phyloP scores from a whole-genome alignment of 1,140 invertebrate species.

The Pantala flavescens region DNA sequence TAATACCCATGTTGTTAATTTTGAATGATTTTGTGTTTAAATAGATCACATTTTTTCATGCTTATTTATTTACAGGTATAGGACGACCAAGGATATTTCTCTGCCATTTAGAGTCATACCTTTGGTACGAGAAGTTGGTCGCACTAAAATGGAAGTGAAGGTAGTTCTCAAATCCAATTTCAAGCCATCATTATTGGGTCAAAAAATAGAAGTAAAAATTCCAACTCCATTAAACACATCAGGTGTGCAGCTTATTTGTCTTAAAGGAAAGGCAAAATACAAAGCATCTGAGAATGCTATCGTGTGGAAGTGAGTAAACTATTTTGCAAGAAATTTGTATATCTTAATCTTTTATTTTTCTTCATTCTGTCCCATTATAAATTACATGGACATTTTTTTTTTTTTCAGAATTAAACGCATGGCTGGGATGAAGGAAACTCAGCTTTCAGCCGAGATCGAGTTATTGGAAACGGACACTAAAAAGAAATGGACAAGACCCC shows the following conservation, averaged over 20 bases:
- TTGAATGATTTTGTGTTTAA: too few relatives aligned
- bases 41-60: too few relatives aligned
- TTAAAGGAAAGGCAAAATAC: constrained; percentile 99
- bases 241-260: constrained; percentile 95
- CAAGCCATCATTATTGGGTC: constrained; percentile 93
- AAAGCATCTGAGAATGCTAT: constrained; percentile 99
- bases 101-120: constrained; percentile 98
- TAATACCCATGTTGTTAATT: too few relatives aligned
- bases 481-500: constrained; percentile 99
- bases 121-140: constrained; percentile 91
- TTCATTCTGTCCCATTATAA: constrained; percentile 14
- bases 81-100: constrained; percentile 99
- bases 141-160: constrained; percentile 99
- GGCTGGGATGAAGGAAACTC: constrained; percentile 99
- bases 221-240: constrained; percentile 98
- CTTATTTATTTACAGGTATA: constrained; percentile 60
- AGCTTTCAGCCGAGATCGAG: constrained; percentile 98
- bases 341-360: background rate
- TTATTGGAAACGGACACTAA: constrained; percentile 97
- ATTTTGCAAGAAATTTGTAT: constrained; percentile 19
- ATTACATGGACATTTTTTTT: constrained; percentile 20
- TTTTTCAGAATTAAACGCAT: constrained; percentile 87
- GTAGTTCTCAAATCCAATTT: constrained; percentile 99
- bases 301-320: constrained; percentile 87
- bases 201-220: constrained; percentile 99